Evolutionary conservation across 2,113 vertebrate genomes (phyloP).

Genomic region (Nipponia nippon): DNA sequence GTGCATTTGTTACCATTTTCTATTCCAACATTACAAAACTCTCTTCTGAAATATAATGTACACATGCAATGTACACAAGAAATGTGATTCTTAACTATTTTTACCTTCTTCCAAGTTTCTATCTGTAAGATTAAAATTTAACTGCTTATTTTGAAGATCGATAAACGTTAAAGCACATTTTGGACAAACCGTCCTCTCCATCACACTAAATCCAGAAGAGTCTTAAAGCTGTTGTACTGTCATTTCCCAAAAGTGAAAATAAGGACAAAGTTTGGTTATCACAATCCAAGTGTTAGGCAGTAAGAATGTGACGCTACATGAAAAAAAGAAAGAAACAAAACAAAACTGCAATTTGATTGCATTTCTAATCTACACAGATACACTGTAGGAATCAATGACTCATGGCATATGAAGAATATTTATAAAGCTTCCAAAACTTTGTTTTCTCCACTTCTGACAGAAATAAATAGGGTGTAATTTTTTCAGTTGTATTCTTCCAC

Average conservation of each 20-base stretch:
- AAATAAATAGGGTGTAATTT: background rate
- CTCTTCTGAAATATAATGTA: background rate
- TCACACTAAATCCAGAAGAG: background rate
- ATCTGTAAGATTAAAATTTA: background rate
- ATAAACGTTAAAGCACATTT: background rate
- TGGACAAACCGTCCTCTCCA: background rate
- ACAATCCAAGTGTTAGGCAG: background rate
- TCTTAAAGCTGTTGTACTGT: background rate
- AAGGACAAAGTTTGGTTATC: background rate
- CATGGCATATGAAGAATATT: background rate
- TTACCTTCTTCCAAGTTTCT: background rate
- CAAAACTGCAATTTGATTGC: background rate
- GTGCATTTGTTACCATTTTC: background rate
- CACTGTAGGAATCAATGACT: background rate
- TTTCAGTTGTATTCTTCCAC: background rate
- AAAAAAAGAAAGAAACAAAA: background rate
- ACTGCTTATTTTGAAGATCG: background rate
- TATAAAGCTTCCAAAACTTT: background rate
- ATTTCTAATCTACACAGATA: background rate
- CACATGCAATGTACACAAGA: background rate
- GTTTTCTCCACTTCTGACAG: background rate
- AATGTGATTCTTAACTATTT: background rate
- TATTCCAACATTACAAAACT: background rate
- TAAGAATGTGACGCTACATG: background rate
- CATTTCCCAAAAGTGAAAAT: background rate